These are phyloP conservation scores for Bovichtus variegatus DNA, from an alignment of 2,797 vertebrate species.

Conservation along the genomic window DNA sequence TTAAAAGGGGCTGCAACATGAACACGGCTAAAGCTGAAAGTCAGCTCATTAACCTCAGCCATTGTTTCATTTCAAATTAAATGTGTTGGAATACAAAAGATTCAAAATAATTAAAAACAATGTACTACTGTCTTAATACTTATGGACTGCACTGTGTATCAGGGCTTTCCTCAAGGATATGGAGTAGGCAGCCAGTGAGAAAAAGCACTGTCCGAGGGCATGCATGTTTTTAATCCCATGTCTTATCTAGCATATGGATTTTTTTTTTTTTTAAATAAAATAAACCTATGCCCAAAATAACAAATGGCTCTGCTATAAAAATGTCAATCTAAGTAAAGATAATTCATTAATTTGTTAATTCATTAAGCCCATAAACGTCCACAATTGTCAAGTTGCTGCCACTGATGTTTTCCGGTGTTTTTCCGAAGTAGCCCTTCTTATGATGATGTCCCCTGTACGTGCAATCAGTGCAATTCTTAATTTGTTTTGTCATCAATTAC, in stretches of 20 bases:
- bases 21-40: slow-evolving; percentile 19
- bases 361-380: neutral
- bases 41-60: slow-evolving; percentile 11
- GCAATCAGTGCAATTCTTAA: too few relatives aligned
- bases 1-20: neutral
- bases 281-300: too few relatives aligned
- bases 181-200: too few relatives aligned
- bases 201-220: too few relatives aligned
- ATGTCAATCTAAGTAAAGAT: neutral
- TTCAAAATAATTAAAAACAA: neutral
- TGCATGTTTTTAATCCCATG: too few relatives aligned
- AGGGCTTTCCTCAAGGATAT: too few relatives aligned
- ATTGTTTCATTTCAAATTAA: slow-evolving; percentile 29
- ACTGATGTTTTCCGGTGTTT: neutral
- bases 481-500: too few relatives aligned
- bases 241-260: too few relatives aligned
- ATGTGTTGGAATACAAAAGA: neutral
- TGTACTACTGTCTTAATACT: neutral
- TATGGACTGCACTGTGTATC: neutral
- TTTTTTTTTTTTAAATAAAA: too few relatives aligned
- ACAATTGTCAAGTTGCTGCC: neutral
- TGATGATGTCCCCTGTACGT: too few relatives aligned
- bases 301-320: too few relatives aligned
- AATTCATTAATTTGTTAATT: neutral
- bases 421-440: too few relatives aligned